A percentile compares a stretch with the other conserved stretches of the same genome.
phyloP scores from a whole-genome alignment of 2,797 vertebrate species.

The Acanthurus leucopareius region DNA sequence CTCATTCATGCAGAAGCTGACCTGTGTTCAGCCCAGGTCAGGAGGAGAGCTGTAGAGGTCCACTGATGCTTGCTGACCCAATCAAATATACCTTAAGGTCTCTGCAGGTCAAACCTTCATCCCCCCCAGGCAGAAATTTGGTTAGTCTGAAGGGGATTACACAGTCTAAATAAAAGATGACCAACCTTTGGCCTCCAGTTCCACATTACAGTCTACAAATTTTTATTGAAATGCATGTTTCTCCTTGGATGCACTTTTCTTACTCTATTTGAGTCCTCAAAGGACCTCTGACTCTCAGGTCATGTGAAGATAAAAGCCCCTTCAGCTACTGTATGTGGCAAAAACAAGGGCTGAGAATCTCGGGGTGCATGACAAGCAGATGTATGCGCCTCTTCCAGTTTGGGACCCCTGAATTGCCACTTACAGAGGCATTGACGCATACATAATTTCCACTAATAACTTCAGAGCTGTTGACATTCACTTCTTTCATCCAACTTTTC shows the following conservation, averaged over 20 bases:
- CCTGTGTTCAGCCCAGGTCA: background rate
- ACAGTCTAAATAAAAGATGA: background rate
- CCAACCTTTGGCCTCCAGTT: background rate
- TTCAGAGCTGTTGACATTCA: slow-evolving; percentile 61
- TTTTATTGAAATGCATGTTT: background rate
- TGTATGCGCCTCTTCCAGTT: slow-evolving; percentile 21
- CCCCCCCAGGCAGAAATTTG: background rate
- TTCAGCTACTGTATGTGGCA: background rate
- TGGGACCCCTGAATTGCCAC: slow-evolving; percentile 35
- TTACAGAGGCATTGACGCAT: slow-evolving; percentile 33
- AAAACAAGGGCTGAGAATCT: slow-evolving; percentile 22
- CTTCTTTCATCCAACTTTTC: slow-evolving; percentile 60
- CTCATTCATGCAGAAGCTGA: background rate
- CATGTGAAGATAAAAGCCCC: slow-evolving; percentile 14
- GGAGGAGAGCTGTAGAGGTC: background rate
- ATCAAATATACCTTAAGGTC: background rate
- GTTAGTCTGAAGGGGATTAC: background rate
- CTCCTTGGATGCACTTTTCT: background rate
- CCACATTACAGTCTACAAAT: background rate
- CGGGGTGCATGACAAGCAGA: slow-evolving; percentile 23
- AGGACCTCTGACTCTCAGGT: slow-evolving; percentile 13
- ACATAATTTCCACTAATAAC: slow-evolving; percentile 53
- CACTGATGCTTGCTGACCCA: background rate
- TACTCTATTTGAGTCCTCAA: background rate
- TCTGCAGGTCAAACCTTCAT: background rate